A percentile compares a stretch with the other conserved stretches of the same genome.
phyloP scores from a whole-genome alignment of 2,113 vertebrate species.

The cattle (Bos taurus) region ARS-UCD2.0 NC_037349.1:39965501-39966000 shows the following conservation, averaged over 20 bases:
- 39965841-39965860: conserved; percentile 12
- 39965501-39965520: not conserved
- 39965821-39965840: conserved; percentile 11
- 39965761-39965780: not conserved
- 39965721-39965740: not conserved
- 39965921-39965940: conserved; percentile 53
- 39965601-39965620: not conserved
- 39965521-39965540: not conserved
- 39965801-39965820: not conserved
- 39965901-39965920: conserved; percentile 61
- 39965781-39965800: not conserved
- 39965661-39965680: not conserved
- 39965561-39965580: not conserved
- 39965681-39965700: not conserved
- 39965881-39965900: conserved; percentile 65
- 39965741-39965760: not conserved
- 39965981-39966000: conserved; percentile 34
- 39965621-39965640: not conserved
- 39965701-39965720: not conserved
- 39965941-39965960: conserved; percentile 10
- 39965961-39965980: not conserved
- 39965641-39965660: not conserved
- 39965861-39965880: conserved; percentile 45
- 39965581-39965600: not conserved
- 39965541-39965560: not conserved